Evolutionary conservation across 2,113 vertebrate genomes (phyloP).

Genomic region (Centropus bengalensis): DNA sequence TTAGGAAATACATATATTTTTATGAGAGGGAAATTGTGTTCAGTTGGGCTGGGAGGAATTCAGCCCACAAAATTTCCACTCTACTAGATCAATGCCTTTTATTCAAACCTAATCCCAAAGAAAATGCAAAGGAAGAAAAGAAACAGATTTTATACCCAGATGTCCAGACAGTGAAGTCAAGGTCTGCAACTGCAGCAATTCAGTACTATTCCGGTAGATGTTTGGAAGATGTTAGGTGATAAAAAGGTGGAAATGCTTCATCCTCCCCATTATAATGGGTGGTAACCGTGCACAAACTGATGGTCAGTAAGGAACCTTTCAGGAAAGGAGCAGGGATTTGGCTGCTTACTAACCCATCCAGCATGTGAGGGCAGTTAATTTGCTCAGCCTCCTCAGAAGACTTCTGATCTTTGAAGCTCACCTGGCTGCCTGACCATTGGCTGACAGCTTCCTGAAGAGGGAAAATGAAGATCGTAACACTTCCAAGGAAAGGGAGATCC

Average conservation of each 20-base stretch:
- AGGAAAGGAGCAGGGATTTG: not conserved
- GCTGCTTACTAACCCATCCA: not conserved
- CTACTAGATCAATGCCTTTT: not conserved
- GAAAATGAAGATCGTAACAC: not conserved
- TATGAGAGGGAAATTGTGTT: not conserved
- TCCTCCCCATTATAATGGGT: fast-evolving
- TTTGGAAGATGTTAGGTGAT: not conserved
- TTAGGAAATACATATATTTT: not conserved
- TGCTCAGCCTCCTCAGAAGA: not conserved
- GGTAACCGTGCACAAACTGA: not conserved
- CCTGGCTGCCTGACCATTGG: not conserved
- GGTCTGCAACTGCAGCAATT: not conserved
- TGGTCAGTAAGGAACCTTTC: not conserved
- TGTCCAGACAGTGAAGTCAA: not conserved
- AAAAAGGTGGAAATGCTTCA: not conserved
- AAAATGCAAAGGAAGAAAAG: not conserved
- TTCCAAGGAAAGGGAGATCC: not conserved
- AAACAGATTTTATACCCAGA: not conserved
- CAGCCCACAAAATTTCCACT: not conserved
- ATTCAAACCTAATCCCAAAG: not conserved
- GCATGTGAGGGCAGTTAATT: not conserved
- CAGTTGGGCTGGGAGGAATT: not conserved
- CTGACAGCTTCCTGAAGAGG: not conserved
- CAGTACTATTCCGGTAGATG: not conserved
- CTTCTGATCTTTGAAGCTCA: not conserved